Percentiles rank a stretch among this genome's conserved stretches.
phyloP scores from a whole-genome alignment of 92 coral and sea anemone genomes.

The Zoanthus gigantus region DNA sequence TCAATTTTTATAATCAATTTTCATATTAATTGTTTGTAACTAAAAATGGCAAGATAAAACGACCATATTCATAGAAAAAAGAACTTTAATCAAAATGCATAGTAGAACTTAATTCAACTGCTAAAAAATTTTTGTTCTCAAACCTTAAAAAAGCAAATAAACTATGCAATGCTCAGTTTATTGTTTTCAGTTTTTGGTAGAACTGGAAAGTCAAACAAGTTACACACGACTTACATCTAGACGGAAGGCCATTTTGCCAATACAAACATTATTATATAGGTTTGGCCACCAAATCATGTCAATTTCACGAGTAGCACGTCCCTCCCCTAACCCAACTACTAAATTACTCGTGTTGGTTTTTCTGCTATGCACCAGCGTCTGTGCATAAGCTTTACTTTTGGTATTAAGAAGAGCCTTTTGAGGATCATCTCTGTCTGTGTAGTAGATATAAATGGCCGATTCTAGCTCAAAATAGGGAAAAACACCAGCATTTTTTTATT shows the following conservation, averaged over 20 bases:
- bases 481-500: too few species aligned
- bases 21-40: too few species aligned
- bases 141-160: too few species aligned
- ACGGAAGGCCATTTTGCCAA: constrained; percentile 44
- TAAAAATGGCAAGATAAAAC: too few species aligned
- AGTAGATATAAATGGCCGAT: too few species aligned
- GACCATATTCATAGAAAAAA: too few species aligned
- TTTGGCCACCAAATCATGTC: constrained; percentile 59
- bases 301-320: constrained; percentile 53
- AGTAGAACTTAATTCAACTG: too few species aligned
- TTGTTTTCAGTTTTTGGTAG: neutral
- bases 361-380: neutral
- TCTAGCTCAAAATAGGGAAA: too few species aligned
- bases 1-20: too few species aligned
- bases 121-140: too few species aligned
- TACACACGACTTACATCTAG: constrained; percentile 37
- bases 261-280: constrained; percentile 26
- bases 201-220: constrained; percentile 4
- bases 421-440: constrained; percentile 19
- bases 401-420: constrained; percentile 43
- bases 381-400: constrained; percentile 37
- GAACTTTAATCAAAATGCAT: too few species aligned
- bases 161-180: too few species aligned
- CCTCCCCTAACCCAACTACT: constrained; percentile 24
- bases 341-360: constrained; percentile 45